phyloP scores from a whole-genome alignment of 2,113 vertebrate species.

The Hippocampus zosterae region DNA sequence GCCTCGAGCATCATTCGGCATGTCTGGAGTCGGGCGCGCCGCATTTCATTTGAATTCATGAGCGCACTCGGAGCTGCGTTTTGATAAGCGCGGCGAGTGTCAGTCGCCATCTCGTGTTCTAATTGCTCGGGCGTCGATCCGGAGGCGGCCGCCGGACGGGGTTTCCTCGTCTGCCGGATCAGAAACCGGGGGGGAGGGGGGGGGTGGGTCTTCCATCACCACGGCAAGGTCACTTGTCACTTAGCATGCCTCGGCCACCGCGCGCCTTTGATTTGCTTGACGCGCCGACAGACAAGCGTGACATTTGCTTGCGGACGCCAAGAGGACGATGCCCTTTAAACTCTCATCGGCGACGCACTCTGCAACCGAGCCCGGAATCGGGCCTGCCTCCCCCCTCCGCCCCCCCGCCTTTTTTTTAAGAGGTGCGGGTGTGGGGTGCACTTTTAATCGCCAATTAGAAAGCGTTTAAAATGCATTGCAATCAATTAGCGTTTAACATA shows the following conservation, averaged over 20 bases:
- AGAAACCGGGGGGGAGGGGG: constrained; percentile 49
- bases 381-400: neutral
- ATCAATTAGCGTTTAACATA: constrained; percentile 68
- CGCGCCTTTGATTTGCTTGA: constrained; percentile 71
- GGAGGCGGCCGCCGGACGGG: constrained; percentile 57
- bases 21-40: constrained; percentile 25
- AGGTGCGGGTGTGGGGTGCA: constrained; percentile 5
- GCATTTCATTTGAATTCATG: constrained; percentile 65
- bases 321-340: constrained; percentile 69
- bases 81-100: constrained; percentile 65
- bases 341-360: constrained; percentile 43
- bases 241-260: constrained; percentile 61
- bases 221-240: constrained; percentile 72
- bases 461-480: constrained; percentile 67
- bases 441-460: constrained; percentile 63
- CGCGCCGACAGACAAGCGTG: constrained; percentile 73
- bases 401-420: neutral
- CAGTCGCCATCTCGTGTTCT: constrained; percentile 64
- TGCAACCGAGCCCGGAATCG: constrained; percentile 5
- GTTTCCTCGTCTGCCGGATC: constrained; percentile 63
- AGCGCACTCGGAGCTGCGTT: constrained; percentile 53
- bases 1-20: constrained; percentile 30
- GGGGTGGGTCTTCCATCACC: constrained; percentile 68
- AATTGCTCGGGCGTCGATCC: constrained; percentile 59
- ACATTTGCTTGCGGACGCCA: constrained; percentile 67